phyloP scores from a whole-genome alignment of 2,797 vertebrate genomes.

The Bucorvus abyssinicus region DNA sequence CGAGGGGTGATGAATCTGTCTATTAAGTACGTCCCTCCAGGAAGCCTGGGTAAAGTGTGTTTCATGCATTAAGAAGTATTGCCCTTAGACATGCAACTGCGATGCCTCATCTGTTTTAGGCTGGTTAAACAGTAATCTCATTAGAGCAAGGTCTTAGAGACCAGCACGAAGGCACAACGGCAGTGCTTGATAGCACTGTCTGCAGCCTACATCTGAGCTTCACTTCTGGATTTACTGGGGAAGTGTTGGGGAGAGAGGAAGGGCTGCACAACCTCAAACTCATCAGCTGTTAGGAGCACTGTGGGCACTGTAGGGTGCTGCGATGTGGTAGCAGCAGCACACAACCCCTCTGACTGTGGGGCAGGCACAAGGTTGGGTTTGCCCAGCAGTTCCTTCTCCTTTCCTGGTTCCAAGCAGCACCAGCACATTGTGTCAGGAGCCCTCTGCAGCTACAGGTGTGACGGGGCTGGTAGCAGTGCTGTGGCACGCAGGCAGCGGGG shows the following conservation, averaged over 20 bases:
- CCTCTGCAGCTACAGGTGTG: not conserved
- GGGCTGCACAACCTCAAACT: not conserved
- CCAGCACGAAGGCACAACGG: not conserved
- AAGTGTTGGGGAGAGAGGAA: not conserved
- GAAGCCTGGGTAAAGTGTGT: conserved; percentile 67
- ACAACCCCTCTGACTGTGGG: not conserved
- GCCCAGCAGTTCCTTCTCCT: not conserved
- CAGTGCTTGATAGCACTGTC: not conserved
- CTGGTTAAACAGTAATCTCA: not conserved
- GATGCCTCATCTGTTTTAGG: not conserved
- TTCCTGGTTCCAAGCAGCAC: not conserved
- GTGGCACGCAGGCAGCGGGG: not conserved
- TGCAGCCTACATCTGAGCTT: not conserved
- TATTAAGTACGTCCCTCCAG: conserved; percentile 73
- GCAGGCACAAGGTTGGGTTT: not conserved
- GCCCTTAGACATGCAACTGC: not conserved
- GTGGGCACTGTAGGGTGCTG: not conserved
- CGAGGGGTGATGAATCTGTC: conserved; percentile 75
- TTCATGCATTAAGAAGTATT: not conserved
- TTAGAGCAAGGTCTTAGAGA: not conserved
- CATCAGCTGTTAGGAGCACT: not conserved
- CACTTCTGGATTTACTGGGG: not conserved
- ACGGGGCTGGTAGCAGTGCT: not conserved
- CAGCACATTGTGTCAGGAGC: not conserved
- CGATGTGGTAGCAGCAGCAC: not conserved